These are phyloP conservation scores for Plestiodon gilberti DNA, from an alignment of 2,113 vertebrate genomes.

Conservation along the genomic window DNA sequence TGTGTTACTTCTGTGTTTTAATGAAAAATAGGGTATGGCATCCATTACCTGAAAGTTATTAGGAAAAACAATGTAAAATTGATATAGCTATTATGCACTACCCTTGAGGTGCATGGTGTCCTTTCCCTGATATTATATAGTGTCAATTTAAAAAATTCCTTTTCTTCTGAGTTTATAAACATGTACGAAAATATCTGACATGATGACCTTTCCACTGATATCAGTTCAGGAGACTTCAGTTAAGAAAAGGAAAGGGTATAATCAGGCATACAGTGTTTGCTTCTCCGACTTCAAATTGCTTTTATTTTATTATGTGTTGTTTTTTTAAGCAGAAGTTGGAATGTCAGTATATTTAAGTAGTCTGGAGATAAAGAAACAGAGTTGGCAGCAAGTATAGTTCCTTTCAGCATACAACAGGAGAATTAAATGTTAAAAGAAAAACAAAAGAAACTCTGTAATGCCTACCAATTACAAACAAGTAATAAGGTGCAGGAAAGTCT, in stretches of 20 bases:
- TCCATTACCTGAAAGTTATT: conserved; percentile 1
- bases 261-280: not conserved
- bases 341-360: not conserved
- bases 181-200: not conserved
- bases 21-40: not conserved
- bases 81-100: not conserved
- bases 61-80: conserved; percentile 23
- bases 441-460: not conserved
- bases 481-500: not conserved
- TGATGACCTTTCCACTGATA: not conserved
- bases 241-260: not conserved
- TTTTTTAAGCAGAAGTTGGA: not conserved
- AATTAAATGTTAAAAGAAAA: not conserved
- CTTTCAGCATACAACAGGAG: not conserved
- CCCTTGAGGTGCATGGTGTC: not conserved
- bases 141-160: not conserved
- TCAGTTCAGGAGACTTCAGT: not conserved
- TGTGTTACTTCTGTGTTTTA: not conserved
- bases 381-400: not conserved
- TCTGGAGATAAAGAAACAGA: not conserved
- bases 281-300: not conserved
- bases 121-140: not conserved
- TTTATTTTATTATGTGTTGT: not conserved
- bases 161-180: conserved; percentile 26
- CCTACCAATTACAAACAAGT: not conserved